phyloP scores from a whole-genome alignment of 37 sponge, comb jelly and placozoan genomes.

The Crambe crambe region DNA sequence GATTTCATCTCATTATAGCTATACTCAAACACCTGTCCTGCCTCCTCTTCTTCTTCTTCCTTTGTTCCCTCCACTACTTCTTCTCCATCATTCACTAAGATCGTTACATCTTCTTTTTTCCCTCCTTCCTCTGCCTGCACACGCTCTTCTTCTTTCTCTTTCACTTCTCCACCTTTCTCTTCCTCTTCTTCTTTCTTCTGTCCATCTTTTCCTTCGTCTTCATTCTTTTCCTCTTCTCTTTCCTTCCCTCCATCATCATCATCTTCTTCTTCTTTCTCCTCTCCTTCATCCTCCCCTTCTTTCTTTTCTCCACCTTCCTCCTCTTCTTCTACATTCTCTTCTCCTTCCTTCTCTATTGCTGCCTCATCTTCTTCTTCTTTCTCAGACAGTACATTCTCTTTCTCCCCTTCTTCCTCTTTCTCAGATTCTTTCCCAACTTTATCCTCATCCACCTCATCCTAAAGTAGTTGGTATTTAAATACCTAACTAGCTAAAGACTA shows the following conservation, averaged over 20 bases:
- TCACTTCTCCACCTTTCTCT: conserved; percentile 4
- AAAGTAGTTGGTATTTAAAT: too few relatives aligned
- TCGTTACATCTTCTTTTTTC: not conserved
- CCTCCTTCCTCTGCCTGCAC: not conserved
- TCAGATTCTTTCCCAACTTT: not conserved
- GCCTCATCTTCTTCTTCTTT: conserved; percentile 10
- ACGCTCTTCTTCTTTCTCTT: not conserved
- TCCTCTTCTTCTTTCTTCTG: conserved; percentile 17
- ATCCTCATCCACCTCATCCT: not conserved
- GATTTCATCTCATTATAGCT: conserved; percentile 54
- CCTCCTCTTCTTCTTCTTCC: conserved; percentile 15
- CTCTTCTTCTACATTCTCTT: conserved; percentile 13
- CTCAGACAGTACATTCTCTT: not conserved
- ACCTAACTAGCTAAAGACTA: too few relatives aligned
- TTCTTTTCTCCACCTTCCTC: conserved; percentile 9
- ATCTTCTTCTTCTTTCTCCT: not conserved
- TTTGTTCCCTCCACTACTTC: not conserved
- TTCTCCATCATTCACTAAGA: not conserved
- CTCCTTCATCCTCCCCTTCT: conserved; percentile 12
- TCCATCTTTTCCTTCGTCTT: conserved; percentile 16
- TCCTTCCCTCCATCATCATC: not conserved
- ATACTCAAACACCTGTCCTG: conserved; percentile 25
- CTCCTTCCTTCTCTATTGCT: conserved; percentile 1
- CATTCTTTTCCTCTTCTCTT: conserved; percentile 1
- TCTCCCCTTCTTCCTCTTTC: conserved; percentile 11